Percentiles rank a stretch among this genome's conserved stretches.
Conservation (phyloP, 2,888 invertebrate genomes). For the Idaea straminata region DNA sequence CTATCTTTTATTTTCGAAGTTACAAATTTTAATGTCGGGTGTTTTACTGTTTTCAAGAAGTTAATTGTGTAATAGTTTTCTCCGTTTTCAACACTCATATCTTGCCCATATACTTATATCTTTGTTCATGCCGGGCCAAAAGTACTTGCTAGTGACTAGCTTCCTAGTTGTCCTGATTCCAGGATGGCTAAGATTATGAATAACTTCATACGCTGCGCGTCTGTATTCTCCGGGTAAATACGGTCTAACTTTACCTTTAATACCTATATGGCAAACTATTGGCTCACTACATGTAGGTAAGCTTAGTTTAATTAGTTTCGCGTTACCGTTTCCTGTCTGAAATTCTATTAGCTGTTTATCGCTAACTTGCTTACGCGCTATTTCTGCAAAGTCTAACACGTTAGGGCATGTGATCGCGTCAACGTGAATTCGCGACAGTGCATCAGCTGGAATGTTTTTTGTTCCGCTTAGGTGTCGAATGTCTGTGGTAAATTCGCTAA, state of each 20-base stretch:
- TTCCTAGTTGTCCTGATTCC: conserved; percentile 13
- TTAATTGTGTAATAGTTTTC: too few relatives aligned
- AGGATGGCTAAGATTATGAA: conserved; percentile 27
- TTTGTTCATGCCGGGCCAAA: conserved; percentile 19
- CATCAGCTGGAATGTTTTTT: conserved; percentile 22
- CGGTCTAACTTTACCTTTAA: conserved; percentile 4
- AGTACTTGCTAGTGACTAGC: conserved; percentile 7
- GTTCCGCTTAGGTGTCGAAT: too few relatives aligned
- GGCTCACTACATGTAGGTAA: too few relatives aligned
- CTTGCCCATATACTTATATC: conserved; percentile 13
- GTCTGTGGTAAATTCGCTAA: too few relatives aligned
- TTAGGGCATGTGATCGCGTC: conserved; percentile 17
- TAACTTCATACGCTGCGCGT: conserved; percentile 14
- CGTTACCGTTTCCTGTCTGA: too few relatives aligned
- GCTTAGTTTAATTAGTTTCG: too few relatives aligned
- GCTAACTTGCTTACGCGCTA: too few relatives aligned
- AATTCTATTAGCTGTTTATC: too few relatives aligned
- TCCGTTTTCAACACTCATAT: too few relatives aligned
- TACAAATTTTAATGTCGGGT: too few relatives aligned
- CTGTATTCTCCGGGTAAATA: conserved; percentile 25
- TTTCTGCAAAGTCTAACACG: conserved; percentile 12
- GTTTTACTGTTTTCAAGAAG: too few relatives aligned
- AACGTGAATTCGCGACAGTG: conserved; percentile 23
- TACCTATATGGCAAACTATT: conserved; percentile 2
- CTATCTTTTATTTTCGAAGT: too few relatives aligned